Percentiles rank a stretch among this genome's conserved stretches.
Evolutionary conservation across 2,888 invertebrate genomes (phyloP).

Genomic region (Parasteatoda lunata): DNA sequence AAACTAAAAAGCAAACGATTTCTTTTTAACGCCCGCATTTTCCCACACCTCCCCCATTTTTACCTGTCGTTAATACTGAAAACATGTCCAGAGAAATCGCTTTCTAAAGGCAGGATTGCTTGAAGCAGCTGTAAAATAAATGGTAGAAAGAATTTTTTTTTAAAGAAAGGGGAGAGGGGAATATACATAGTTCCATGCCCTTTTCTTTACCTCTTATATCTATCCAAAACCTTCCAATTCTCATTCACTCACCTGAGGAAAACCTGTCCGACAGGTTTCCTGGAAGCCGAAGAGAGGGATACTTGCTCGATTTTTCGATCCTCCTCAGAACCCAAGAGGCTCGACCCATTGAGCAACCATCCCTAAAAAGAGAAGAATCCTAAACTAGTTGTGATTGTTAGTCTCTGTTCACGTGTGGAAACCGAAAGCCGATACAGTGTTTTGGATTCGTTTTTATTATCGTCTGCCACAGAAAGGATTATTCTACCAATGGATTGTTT

Average conservation of each 20-base stretch:
- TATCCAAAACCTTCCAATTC: slow-evolving; percentile 1
- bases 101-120: too few relatives aligned
- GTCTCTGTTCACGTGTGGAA: too few relatives aligned
- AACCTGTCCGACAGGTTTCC: slow-evolving; percentile 62
- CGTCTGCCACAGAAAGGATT: not conserved
- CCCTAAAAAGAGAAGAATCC: slow-evolving; percentile 2
- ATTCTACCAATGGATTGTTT: slow-evolving; percentile 26
- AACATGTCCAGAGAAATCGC: too few relatives aligned
- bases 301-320: slow-evolving; percentile 8
- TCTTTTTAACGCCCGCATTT: slow-evolving; percentile 39
- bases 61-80: too few relatives aligned
- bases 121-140: not conserved
- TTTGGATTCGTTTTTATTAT: slow-evolving; percentile 30
- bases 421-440: too few relatives aligned
- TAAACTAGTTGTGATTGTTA: not conserved
- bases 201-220: slow-evolving; percentile 15
- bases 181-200: slow-evolving; percentile 53
- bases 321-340: slow-evolving; percentile 14
- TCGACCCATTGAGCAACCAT: slow-evolving; percentile 17
- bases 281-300: slow-evolving; percentile 28
- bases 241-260: slow-evolving; percentile 30
- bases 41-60: slow-evolving; percentile 10
- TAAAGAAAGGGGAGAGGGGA: slow-evolving; percentile 36
- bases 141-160: not conserved
- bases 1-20: slow-evolving; percentile 32